Percentiles rank a stretch among this genome's conserved stretches.
phyloP scores from a whole-genome alignment of 2,113 vertebrate genomes.

The Mobula birostris region DNA sequence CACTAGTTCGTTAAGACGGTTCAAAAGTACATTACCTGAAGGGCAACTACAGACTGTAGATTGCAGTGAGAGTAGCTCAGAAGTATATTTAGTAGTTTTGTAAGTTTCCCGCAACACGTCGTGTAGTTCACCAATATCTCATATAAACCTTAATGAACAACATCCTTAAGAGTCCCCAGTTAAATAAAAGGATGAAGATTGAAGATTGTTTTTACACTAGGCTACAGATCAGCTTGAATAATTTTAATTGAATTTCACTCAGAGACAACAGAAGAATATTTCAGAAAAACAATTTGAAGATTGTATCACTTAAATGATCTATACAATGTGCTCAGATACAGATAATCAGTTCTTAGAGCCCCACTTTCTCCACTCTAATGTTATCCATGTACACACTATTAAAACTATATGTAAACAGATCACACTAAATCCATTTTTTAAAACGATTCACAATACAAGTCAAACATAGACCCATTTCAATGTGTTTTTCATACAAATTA shows the following conservation, averaged over 20 bases:
- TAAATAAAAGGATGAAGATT: constrained; percentile 4
- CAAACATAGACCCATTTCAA: neutral
- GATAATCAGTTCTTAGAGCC: neutral
- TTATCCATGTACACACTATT: neutral
- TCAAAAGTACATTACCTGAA: too few species aligned
- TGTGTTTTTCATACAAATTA: neutral
- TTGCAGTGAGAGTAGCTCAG: too few species aligned
- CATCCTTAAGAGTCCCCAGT: neutral
- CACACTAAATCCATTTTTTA: neutral
- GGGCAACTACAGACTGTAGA: too few species aligned
- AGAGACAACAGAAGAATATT: neutral
- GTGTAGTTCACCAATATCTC: too few species aligned
- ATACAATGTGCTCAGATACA: neutral
- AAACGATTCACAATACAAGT: neutral
- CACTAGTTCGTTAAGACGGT: too few species aligned
- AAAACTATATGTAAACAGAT: neutral
- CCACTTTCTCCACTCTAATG: neutral
- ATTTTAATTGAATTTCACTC: neutral
- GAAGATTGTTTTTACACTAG: neutral
- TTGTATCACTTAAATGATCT: neutral
- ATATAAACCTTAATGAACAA: neutral
- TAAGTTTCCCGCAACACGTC: too few species aligned
- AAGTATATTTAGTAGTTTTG: too few species aligned
- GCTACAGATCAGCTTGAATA: neutral
- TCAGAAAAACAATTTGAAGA: neutral